These are phyloP conservation scores for Drosophila novamexicana DNA, from an alignment of 1,140 invertebrate genomes.

Conservation along the genomic window DNA sequence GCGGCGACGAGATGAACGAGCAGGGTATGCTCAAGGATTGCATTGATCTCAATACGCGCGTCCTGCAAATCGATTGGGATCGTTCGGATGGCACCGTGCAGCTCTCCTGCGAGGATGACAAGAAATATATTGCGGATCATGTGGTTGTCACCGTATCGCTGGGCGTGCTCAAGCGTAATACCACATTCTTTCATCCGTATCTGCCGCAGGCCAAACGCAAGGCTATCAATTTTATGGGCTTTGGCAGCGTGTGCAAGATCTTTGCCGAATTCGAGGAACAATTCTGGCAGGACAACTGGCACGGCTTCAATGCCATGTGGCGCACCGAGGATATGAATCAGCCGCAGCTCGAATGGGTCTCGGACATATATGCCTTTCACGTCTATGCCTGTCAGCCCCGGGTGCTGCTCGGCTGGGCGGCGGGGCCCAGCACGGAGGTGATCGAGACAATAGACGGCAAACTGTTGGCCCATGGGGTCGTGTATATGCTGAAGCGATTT, in stretches of 20 bases:
- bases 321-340: slow-evolving; percentile 85
- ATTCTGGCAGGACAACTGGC: slow-evolving; percentile 87
- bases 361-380: slow-evolving; percentile 88
- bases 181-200: slow-evolving; percentile 86
- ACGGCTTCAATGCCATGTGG: slow-evolving; percentile 86
- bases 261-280: slow-evolving; percentile 88
- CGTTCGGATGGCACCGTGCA: slow-evolving; percentile 21
- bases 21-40: slow-evolving; percentile 40
- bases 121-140: slow-evolving; percentile 86
- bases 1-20: slow-evolving; percentile 82
- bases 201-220: slow-evolving; percentile 87
- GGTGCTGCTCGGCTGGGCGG: slow-evolving; percentile 87
- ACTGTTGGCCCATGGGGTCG: slow-evolving; percentile 83
- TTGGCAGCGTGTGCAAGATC: slow-evolving; percentile 91
- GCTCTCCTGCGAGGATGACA: slow-evolving; percentile 87
- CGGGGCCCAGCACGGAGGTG: slow-evolving; percentile 85
- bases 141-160: slow-evolving; percentile 89
- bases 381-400: slow-evolving; percentile 87
- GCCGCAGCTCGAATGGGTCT: slow-evolving; percentile 86
- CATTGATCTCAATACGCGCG: slow-evolving; percentile 83
- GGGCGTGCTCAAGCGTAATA: slow-evolving; percentile 88
- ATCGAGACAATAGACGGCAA: slow-evolving; percentile 85
- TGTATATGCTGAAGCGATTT: slow-evolving; percentile 84
- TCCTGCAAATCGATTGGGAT: slow-evolving; percentile 84
- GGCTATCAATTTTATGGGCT: slow-evolving; percentile 87